phyloP scores from a whole-genome alignment of 2,888 invertebrate genomes.

The Oscheius onirici region DNA sequence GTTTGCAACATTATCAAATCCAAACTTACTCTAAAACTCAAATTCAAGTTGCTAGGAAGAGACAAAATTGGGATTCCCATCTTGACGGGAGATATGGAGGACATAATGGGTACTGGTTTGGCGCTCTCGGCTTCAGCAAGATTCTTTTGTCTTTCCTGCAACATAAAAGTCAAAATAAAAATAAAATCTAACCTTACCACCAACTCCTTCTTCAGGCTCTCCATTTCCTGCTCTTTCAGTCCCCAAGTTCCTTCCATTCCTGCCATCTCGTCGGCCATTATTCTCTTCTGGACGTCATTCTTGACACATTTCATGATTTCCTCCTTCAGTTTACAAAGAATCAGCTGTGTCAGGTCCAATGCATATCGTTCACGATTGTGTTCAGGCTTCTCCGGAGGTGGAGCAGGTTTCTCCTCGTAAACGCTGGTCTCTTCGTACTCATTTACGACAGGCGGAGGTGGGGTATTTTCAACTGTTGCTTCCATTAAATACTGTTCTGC shows the following conservation, averaged over 20 bases:
- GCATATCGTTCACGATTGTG: not conserved
- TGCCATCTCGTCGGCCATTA: constrained; percentile 10
- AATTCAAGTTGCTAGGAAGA: not conserved
- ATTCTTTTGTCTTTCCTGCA: not conserved
- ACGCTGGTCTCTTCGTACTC: not conserved
- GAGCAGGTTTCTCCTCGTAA: not conserved
- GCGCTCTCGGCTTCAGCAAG: not conserved
- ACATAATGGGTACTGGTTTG: not conserved
- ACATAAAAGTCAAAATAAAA: not conserved
- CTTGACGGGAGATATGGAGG: not conserved
- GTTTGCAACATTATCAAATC: not conserved
- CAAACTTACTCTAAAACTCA: constrained; percentile 5
- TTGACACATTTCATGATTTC: not conserved
- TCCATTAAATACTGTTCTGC: too few species aligned
- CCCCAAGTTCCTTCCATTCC: constrained; percentile 15
- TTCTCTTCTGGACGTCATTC: not conserved
- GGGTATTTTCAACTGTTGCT: too few species aligned
- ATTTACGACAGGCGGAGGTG: too few species aligned
- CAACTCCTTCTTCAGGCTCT: not conserved
- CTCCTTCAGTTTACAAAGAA: not conserved
- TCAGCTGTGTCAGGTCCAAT: not conserved
- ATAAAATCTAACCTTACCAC: not conserved
- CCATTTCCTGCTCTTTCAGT: constrained; percentile 19
- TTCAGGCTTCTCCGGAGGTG: not conserved
- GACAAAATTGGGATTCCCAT: not conserved